Evolutionary conservation across 2,888 invertebrate genomes (phyloP), one percentile per base, ranked within the genome.

Genomic region (Magallana nippona): DNA sequence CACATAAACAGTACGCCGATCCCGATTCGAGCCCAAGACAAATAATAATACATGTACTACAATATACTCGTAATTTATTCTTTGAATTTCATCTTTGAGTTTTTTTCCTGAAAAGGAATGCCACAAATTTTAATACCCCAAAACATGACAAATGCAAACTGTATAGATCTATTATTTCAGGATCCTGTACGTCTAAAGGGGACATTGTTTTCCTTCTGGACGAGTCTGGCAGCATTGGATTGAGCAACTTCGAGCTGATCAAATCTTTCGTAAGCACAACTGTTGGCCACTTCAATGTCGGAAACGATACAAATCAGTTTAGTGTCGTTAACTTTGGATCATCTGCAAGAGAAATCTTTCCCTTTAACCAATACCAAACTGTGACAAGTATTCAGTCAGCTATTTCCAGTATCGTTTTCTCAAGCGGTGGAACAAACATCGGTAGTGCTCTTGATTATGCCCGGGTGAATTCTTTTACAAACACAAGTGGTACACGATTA

Each of bases 141-240:
- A 1, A 1, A 27, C 27, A 27, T 1, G 27, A 27, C 27, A 27
- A 27, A 27, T 27, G 27, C 27, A 27, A 27, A 27, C 27, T n/a
- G 27, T 27, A 27, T 27, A 1, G 27, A 1, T 27, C 1, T 27
- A 27, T 27, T 27, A 27, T n/a, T n/a, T 60, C 8, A 60, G 60
- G 60, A 17, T 5, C n/a, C 2, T 60, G 60, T 10, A 1, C 19
- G 0, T 77, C 77, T 1, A 77, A 77, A 13, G 77, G 77, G 17
- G 77, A 77, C 44, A 22, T 77, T 2, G 44, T 77, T 77, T 77
- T 77, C n/a, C 77, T 77, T 22, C 44, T 77, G 1, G 77, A 77
- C 17, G 44, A 77, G 13, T 77, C 77, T 44, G 77, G 77, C 13
- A 77, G 77, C 22, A 77, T 77, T 27, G 77, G 77, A 32, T 32